Percentiles rank a stretch among this genome's conserved stretches.
These are phyloP conservation scores for Mactra quadrangularis DNA, from an alignment of 1,140 invertebrate species.

Conservation along the genomic window DNA sequence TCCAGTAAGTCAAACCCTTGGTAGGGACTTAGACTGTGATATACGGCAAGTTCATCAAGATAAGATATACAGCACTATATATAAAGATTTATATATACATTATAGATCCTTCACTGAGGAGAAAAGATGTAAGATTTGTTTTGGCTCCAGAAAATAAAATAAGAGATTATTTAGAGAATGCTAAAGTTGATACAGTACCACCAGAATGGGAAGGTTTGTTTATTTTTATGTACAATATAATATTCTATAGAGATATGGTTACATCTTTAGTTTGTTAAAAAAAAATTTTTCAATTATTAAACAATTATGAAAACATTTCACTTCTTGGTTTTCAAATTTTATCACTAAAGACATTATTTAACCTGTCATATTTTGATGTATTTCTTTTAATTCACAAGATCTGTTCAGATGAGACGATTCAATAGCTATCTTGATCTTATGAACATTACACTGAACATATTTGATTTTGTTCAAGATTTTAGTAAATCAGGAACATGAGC, in stretches of 20 bases:
- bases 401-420: too few relatives aligned
- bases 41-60: too few relatives aligned
- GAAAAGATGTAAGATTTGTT: not conserved
- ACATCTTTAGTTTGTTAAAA: not conserved
- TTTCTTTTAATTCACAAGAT: too few relatives aligned
- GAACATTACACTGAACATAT: too few relatives aligned
- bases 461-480: too few relatives aligned
- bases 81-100: not conserved
- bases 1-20: too few relatives aligned
- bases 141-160: not conserved
- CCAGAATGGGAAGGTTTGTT: constrained; percentile 24
- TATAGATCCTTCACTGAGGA: not conserved
- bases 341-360: too few relatives aligned
- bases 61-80: not conserved
- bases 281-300: not conserved
- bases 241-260: not conserved
- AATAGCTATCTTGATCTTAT: too few relatives aligned
- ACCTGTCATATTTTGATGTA: too few relatives aligned
- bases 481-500: too few relatives aligned
- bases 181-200: not conserved
- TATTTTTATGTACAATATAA: not conserved
- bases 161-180: not conserved
- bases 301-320: not conserved
- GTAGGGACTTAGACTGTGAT: too few relatives aligned
- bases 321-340: too few relatives aligned